Conservation (phyloP, 2,888 invertebrate genomes). For the Nymphalis c-album region DNA sequence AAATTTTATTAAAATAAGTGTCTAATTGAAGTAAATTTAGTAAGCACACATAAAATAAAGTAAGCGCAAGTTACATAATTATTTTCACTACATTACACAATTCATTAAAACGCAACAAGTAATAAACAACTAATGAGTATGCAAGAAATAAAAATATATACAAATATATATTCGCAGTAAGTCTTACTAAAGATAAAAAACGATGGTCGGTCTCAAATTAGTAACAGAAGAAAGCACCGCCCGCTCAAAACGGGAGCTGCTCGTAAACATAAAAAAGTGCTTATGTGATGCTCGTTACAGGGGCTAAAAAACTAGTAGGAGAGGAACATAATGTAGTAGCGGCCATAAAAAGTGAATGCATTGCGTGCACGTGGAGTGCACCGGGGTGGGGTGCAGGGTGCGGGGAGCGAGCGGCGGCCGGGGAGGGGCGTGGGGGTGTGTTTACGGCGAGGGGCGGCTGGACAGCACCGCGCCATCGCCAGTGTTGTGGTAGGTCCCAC, state of each 20-base stretch:
- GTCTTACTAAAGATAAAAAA: constrained; percentile 29
- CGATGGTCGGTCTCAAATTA: constrained; percentile 59
- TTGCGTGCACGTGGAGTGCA: constrained; percentile 75
- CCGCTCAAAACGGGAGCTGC: constrained; percentile 64
- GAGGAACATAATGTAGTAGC: constrained; percentile 78
- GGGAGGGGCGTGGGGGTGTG: constrained; percentile 73
- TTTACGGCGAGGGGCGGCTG: constrained; percentile 74
- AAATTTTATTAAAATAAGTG: too few species aligned
- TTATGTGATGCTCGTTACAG: constrained; percentile 73
- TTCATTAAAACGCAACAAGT: too few species aligned
- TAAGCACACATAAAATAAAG: too few species aligned
- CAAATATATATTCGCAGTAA: background rate
- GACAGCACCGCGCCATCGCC: constrained; percentile 61
- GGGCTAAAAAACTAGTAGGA: constrained; percentile 74
- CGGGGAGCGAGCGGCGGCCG: constrained; percentile 38
- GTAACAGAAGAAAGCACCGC: constrained; percentile 63
- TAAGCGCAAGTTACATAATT: too few species aligned
- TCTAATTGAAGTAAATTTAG: too few species aligned
- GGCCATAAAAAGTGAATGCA: constrained; percentile 78
- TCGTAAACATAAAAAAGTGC: constrained; percentile 78
- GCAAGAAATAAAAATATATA: background rate
- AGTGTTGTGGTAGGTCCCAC: constrained; percentile 85
- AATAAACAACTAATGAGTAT: too few species aligned
- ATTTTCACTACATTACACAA: too few species aligned
- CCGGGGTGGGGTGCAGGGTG: constrained; percentile 41